A percentile compares a stretch with the other conserved stretches of the same genome.
These are phyloP conservation scores for Ceratina japonica DNA, from an alignment of 1,140 invertebrate species.

Conservation along the genomic window DNA sequence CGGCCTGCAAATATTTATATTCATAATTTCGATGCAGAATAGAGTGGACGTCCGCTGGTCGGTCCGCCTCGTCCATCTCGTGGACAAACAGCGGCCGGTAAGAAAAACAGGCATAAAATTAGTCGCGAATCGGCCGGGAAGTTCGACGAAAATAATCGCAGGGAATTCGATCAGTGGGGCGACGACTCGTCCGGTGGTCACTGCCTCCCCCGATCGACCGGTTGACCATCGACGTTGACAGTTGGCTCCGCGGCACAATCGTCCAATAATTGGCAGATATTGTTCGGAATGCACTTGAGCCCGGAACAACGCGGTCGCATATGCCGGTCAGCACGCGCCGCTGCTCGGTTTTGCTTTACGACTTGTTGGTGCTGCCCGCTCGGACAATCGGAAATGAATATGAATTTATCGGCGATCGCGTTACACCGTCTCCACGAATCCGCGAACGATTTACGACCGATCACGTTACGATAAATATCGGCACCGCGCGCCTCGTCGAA, in stretches of 20 bases:
- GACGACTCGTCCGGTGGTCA: slow-evolving; percentile 44
- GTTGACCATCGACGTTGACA: slow-evolving; percentile 72
- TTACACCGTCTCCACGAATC: slow-evolving; percentile 47
- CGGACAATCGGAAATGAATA: slow-evolving; percentile 52
- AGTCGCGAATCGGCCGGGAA: slow-evolving; percentile 23
- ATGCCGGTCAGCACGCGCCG: background rate
- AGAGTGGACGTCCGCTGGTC: slow-evolving; percentile 56
- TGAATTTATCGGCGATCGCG: slow-evolving; percentile 65
- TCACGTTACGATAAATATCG: slow-evolving; percentile 62
- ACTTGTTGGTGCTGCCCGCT: slow-evolving; percentile 74
- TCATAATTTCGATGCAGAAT: slow-evolving; percentile 59
- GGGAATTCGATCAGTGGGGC: slow-evolving; percentile 1
- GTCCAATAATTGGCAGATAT: slow-evolving; percentile 76
- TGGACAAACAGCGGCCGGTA: slow-evolving; percentile 61
- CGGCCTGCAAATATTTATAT: slow-evolving; percentile 63
- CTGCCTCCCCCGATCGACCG: slow-evolving; percentile 65
- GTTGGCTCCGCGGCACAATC: slow-evolving; percentile 74
- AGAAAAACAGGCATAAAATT: slow-evolving; percentile 74
- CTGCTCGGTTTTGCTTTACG: slow-evolving; percentile 70
- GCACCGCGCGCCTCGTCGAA: background rate
- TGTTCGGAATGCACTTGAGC: slow-evolving; percentile 63
- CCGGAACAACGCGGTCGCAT: background rate
- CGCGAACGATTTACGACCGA: slow-evolving; percentile 57
- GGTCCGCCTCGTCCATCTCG: slow-evolving; percentile 41
- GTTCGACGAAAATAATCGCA: slow-evolving; percentile 34